Percentiles rank a stretch among this genome's conserved stretches.
These are phyloP conservation scores for Drosophila erecta DNA, from an alignment of 1,140 invertebrate genomes.

Conservation along the genomic window DNA sequence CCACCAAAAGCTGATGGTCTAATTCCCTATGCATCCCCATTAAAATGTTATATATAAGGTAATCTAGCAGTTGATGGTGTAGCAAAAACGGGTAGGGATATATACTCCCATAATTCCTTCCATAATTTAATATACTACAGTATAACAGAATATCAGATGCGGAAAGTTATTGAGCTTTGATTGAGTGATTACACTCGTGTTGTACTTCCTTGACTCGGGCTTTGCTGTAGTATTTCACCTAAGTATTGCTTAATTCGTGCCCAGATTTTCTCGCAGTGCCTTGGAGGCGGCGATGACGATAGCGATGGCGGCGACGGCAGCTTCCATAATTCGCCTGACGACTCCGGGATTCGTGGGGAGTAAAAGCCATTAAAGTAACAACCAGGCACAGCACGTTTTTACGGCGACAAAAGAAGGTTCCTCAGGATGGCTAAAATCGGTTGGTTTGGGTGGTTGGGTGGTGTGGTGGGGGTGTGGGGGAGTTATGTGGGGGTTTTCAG, in stretches of 20 bases:
- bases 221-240: background rate
- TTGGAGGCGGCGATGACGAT: conserved; percentile 8
- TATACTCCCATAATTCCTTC: too few species aligned
- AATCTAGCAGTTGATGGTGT: too few species aligned
- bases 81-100: too few species aligned
- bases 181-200: too few species aligned
- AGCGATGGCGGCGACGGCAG: conserved; percentile 54
- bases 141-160: too few species aligned
- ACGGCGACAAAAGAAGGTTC: conserved; percentile 62
- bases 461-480: conserved; percentile 3
- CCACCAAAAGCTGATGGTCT: too few species aligned
- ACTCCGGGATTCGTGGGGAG: conserved; percentile 73
- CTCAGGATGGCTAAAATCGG: conserved; percentile 38
- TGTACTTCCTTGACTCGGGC: background rate
- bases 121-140: too few species aligned
- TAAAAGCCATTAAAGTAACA: conserved; percentile 82
- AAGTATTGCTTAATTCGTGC: background rate
- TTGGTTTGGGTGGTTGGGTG: background rate
- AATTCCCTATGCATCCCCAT: too few species aligned
- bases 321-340: conserved; percentile 80
- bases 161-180: too few species aligned
- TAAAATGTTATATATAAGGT: too few species aligned
- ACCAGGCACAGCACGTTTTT: conserved; percentile 82
- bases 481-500: conserved; percentile 20
- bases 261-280: conserved; percentile 10